Evolutionary conservation across 2,888 invertebrate genomes (phyloP).

Genomic region (Folsomia manolachei): DNA sequence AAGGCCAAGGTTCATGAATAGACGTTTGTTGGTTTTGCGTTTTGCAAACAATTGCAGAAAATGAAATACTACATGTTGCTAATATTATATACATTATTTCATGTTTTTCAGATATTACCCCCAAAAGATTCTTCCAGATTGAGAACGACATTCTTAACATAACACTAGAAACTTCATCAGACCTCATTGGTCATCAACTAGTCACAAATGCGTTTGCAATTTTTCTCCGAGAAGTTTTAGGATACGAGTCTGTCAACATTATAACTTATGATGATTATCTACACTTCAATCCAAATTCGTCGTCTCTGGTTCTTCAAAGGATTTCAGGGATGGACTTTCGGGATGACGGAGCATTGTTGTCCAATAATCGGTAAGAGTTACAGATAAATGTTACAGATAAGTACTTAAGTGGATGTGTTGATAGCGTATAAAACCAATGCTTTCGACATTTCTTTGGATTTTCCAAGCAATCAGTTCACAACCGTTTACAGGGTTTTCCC

Average conservation of each 20-base stretch:
- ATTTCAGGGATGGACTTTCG: constrained; percentile 34
- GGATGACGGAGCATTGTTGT: not conserved
- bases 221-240: constrained; percentile 46
- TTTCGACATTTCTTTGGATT: too few species aligned
- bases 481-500: too few species aligned
- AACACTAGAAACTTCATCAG: constrained; percentile 43
- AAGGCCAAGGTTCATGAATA: too few species aligned
- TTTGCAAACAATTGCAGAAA: too few species aligned
- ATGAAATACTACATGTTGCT: too few species aligned
- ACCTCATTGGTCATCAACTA: constrained; percentile 44
- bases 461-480: too few species aligned
- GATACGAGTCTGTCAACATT: constrained; percentile 44
- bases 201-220: constrained; percentile 46
- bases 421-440: too few species aligned
- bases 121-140: constrained; percentile 38
- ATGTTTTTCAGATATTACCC: constrained; percentile 7
- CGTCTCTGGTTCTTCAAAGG: constrained; percentile 38
- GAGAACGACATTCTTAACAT: constrained; percentile 46
- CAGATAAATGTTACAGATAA: too few species aligned
- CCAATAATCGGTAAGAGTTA: constrained; percentile 2
- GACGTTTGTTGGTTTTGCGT: too few species aligned
- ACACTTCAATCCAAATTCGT: constrained; percentile 39
- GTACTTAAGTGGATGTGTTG: too few species aligned
- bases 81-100: too few species aligned
- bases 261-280: constrained; percentile 35